Conservation (phyloP, 2,797 vertebrate species). For the Molossus molossus region DNA sequence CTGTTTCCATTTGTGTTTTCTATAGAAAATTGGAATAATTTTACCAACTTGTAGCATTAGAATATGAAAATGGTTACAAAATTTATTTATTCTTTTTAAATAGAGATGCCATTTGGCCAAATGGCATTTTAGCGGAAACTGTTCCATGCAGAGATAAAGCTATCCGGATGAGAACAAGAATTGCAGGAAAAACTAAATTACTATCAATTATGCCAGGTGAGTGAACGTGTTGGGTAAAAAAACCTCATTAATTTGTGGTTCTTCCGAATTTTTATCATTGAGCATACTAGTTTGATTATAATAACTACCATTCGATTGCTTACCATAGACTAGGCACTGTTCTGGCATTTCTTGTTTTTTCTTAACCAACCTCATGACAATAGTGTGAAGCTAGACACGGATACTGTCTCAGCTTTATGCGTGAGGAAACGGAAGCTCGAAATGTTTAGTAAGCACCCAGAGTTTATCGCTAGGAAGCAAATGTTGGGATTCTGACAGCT, state of each 20-base stretch:
- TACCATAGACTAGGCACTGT: not conserved
- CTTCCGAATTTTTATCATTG: slow-evolving; percentile 14
- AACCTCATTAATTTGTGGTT: slow-evolving; percentile 59
- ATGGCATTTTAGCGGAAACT: slow-evolving; percentile 98
- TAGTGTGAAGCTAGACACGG: not conserved
- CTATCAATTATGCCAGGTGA: slow-evolving; percentile 98
- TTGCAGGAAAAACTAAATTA: slow-evolving; percentile 97
- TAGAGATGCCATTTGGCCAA: slow-evolving; percentile 99
- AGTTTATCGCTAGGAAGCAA: not conserved
- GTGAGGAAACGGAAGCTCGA: not conserved
- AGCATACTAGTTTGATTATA: slow-evolving; percentile 9
- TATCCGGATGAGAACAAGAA: slow-evolving; percentile 97
- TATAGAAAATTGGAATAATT: slow-evolving; percentile 72
- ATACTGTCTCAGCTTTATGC: not conserved
- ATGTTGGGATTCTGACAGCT: not conserved
- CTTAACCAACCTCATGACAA: not conserved
- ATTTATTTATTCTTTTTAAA: slow-evolving; percentile 78
- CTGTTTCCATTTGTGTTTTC: slow-evolving; percentile 65
- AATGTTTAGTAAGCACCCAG: not conserved
- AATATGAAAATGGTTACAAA: slow-evolving; percentile 70
- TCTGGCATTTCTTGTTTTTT: not conserved
- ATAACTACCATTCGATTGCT: not conserved
- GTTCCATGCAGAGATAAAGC: slow-evolving; percentile 95
- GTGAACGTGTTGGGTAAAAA: slow-evolving; percentile 69
- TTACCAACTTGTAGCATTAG: slow-evolving; percentile 58